Evolutionary conservation across 2,113 vertebrate genomes (phyloP), one percentile per base, ranked within the genome.

Genomic region (Smithornis capensis): DNA sequence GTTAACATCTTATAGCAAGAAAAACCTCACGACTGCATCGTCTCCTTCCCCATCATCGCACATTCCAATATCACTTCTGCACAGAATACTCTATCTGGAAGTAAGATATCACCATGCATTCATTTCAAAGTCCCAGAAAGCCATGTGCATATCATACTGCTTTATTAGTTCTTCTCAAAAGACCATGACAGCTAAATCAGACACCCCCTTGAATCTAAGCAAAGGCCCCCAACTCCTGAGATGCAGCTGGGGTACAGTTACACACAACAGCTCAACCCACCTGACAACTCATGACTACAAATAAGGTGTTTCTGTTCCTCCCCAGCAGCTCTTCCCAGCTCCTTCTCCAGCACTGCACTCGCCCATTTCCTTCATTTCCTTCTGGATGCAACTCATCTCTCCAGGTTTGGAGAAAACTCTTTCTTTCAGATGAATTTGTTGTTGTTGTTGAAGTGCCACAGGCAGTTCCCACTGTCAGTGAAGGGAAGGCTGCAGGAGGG

Each of bases 111-210:
- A 33, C 21, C 33, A 69, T 31, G n/a, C 50, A 50, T 21, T 29
- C 53, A 50, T 69, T 84, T 83, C 57, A 49, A 64, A 71, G 33
- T 57, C 53, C 44, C 31, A 35, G 19, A 65, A 65, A 70, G 19
- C 31, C 19, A 22, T 1, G 4, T 7, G 4, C 10, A 37, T 11
- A 47, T 3, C 16, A 23, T 5, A 2, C 35, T 81, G 14, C 29
- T 77, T 62, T 62, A 50, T 38, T 62, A 80, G 22, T 3, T 55
- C 17, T 74, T 77, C 71, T 86, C 59, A 87, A 63, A 18, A 27
- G 16, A 47, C 35, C 29, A 15, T 13, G 22, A 50, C 29, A 89
- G 16, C 57, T 86, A 28, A 77, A 59, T 23, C 35, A 73, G 35
- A 60, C 12, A 57, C 12, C 2, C 44, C 12, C 2, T 0, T 62